Evolutionary conservation across 2,888 invertebrate genomes (phyloP).

Genomic region (Sarcophaga rosellei): DNA sequence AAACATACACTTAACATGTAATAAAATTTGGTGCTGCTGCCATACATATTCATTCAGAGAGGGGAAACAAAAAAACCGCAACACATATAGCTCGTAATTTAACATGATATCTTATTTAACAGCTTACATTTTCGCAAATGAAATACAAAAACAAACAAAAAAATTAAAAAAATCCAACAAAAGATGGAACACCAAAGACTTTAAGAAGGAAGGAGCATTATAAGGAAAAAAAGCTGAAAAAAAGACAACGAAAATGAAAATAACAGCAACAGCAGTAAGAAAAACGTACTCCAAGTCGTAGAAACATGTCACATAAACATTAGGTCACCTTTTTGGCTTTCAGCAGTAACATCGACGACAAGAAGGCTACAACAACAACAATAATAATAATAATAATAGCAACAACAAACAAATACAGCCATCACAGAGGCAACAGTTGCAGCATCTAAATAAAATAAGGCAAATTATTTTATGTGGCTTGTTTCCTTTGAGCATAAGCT

Average conservation of each 20-base stretch:
- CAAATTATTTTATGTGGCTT: slow-evolving; percentile 63
- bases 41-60: slow-evolving; percentile 62
- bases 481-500: not conserved
- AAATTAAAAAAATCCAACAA: slow-evolving; percentile 11
- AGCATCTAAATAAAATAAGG: slow-evolving; percentile 66
- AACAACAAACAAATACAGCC: too few species aligned
- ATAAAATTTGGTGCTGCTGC: slow-evolving; percentile 65
- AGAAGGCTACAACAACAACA: slow-evolving; percentile 37
- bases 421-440: slow-evolving; percentile 26
- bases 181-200: slow-evolving; percentile 53
- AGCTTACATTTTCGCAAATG: slow-evolving; percentile 59
- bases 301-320: slow-evolving; percentile 73
- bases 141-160: slow-evolving; percentile 20
- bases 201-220: slow-evolving; percentile 32
- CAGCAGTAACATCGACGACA: slow-evolving; percentile 63
- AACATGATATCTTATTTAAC: slow-evolving; percentile 73
- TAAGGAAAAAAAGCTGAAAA: slow-evolving; percentile 26
- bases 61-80: slow-evolving; percentile 1
- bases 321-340: slow-evolving; percentile 72
- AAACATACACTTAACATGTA: slow-evolving; percentile 68
- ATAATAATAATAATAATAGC: slow-evolving; percentile 34
- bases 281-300: slow-evolving; percentile 59
- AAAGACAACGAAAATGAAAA: slow-evolving; percentile 21
- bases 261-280: not conserved
- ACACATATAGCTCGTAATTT: slow-evolving; percentile 71